phyloP scores from a whole-genome alignment of 1,140 invertebrate species.

The Pogonomyrmex barbatus region DNA sequence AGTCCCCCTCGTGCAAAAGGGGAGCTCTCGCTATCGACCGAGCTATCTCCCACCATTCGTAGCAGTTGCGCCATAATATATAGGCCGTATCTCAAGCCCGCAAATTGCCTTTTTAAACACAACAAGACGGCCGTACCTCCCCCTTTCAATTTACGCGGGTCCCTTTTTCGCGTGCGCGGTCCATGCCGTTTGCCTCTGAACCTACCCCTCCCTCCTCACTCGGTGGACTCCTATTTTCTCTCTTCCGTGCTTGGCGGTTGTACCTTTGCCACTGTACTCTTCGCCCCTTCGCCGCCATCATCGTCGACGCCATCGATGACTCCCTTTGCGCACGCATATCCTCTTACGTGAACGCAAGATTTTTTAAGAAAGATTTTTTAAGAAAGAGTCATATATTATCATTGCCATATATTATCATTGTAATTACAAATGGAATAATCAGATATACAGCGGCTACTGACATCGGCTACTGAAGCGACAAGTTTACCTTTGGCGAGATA shows the following conservation, averaged over 20 bases:
- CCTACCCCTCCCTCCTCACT: background rate
- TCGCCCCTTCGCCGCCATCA: slow-evolving; percentile 8
- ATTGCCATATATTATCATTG: slow-evolving; percentile 69
- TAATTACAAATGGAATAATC: slow-evolving; percentile 77
- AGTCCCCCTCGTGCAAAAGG: slow-evolving; percentile 62
- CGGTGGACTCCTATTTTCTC: background rate
- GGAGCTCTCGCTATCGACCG: slow-evolving; percentile 81
- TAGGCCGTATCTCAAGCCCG: slow-evolving; percentile 84
- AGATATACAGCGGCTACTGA: slow-evolving; percentile 26
- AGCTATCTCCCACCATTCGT: slow-evolving; percentile 84
- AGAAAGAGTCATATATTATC: slow-evolving; percentile 65
- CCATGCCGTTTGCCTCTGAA: slow-evolving; percentile 71
- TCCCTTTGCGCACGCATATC: slow-evolving; percentile 19
- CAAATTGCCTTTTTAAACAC: slow-evolving; percentile 86
- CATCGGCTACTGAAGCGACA: slow-evolving; percentile 53
- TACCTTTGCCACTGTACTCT: slow-evolving; percentile 11
- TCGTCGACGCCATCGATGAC: slow-evolving; percentile 49
- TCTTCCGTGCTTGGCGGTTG: background rate
- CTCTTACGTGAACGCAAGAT: slow-evolving; percentile 24
- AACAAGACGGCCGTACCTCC: slow-evolving; percentile 83
- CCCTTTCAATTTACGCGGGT: slow-evolving; percentile 85
- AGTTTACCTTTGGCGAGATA: background rate
- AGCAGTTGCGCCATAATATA: slow-evolving; percentile 81
- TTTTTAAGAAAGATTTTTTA: slow-evolving; percentile 55
- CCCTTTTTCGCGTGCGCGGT: slow-evolving; percentile 80